Percentiles rank a stretch among this genome's conserved stretches.
These are phyloP conservation scores for Papilio polytes DNA, from an alignment of 1,140 invertebrate genomes.

Conservation along the genomic window DNA sequence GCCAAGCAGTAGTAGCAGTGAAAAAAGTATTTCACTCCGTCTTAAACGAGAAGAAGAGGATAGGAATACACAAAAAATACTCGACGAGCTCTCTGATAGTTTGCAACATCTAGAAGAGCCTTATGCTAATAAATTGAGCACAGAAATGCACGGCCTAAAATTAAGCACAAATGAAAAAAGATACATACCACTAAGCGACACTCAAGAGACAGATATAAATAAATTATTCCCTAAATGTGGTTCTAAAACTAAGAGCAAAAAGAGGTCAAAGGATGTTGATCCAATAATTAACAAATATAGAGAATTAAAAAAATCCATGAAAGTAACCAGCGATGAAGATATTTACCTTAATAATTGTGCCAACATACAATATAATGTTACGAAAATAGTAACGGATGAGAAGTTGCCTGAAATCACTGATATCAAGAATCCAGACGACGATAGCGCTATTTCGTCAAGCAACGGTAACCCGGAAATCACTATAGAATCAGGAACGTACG, in stretches of 20 bases:
- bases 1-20: conserved; percentile 78
- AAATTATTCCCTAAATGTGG: conserved; percentile 80
- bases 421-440: conserved; percentile 78
- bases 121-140: conserved; percentile 82
- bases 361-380: conserved; percentile 75
- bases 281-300: conserved; percentile 80
- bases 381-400: conserved; percentile 68
- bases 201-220: conserved; percentile 74
- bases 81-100: conserved; percentile 77
- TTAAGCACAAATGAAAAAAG: conserved; percentile 84
- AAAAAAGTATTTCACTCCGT: conserved; percentile 76
- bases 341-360: conserved; percentile 81
- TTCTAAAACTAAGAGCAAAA: conserved; percentile 78
- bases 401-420: conserved; percentile 66
- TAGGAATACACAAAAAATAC: conserved; percentile 76
- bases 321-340: conserved; percentile 78
- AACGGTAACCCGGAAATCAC: conserved; percentile 84
- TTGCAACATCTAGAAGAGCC: conserved; percentile 85
- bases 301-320: conserved; percentile 77
- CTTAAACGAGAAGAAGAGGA: conserved; percentile 77
- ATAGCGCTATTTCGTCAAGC: conserved; percentile 79
- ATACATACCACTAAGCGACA: conserved; percentile 74
- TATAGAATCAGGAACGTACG: conserved; percentile 78
- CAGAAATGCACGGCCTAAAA: conserved; percentile 84
- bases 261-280: conserved; percentile 77